Base-by-base conservation (phyloP, 2,113 vertebrate species). In the Nestor notabilis region DNA sequence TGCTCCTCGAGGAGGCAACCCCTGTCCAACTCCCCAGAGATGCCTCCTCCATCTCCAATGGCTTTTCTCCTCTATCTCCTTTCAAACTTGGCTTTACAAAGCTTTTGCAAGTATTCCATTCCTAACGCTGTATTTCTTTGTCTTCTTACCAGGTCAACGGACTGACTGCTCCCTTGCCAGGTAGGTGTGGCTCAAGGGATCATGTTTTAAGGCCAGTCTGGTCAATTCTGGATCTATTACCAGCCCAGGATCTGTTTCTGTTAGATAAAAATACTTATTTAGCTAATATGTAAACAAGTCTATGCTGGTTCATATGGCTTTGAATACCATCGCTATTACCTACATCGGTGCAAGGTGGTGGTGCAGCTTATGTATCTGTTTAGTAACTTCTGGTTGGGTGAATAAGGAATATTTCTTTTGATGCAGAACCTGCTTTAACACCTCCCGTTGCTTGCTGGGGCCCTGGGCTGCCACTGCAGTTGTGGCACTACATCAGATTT, bases 101-200 rank as follows among this genome's bases (percentile, higher is more conserved):
- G 69, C 78, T 63, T 7, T 63, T 74, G 65, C 25, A 33, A 74
- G 55, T 13, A 9, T 96, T 41, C 44, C 56, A 2, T 35, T 58
- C 10, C 70, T 94, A 81, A 75, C 21, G 11, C 83, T 83, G 49
- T 10, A 1, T 86, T 52, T 81, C 80, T 95, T 91, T 97, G 85
- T 97, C 72, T 95, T 92, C 94, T 44, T 33, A 37, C 68, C 96
- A 99, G 99, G 99, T 98, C 99, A 99, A 85, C 98, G 99, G 97
- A 99, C 98, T 8, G 99, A 99, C 96, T 99, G 99, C 92, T 99
- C 98, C 97, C 98, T 99, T 93, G 99, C 99, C 98, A 99, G 99
- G 99, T 99, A 98, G 97, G 99, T 98, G 93, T 91, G 97, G 94
- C 95, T 84, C 74, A 71, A 86, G 95, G 96, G 43, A n/a, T 70